Conservation (phyloP, 1,140 invertebrate genomes). For the Caerostris darwini region DNA sequence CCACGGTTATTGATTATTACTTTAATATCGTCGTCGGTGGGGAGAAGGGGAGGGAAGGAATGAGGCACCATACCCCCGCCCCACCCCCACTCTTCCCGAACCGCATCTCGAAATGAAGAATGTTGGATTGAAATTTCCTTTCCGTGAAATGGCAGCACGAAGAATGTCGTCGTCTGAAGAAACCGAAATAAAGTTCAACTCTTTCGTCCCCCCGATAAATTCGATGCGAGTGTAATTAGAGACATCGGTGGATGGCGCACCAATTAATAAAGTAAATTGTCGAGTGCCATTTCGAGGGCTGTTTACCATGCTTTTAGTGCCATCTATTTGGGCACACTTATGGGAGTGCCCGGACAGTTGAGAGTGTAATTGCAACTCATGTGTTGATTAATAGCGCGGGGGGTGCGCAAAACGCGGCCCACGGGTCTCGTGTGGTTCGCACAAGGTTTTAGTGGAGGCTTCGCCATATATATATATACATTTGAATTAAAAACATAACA, state of each 20-base stretch:
- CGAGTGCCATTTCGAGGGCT: not conserved
- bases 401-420: no score
- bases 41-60: not conserved
- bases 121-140: constrained; percentile 25
- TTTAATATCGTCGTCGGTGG: constrained; percentile 65
- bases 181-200: not conserved
- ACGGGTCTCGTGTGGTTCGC: no score
- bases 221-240: constrained; percentile 48
- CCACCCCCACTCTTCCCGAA: not conserved
- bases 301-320: not conserved
- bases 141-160: constrained; percentile 24
- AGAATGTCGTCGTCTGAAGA: no score
- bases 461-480: no score
- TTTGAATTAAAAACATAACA: no score
- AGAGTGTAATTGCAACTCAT: not conserved
- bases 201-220: not conserved
- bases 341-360: not conserved
- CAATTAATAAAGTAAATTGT: constrained; percentile 7
- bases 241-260: not conserved
- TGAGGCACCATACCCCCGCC: not conserved
- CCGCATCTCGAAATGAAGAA: constrained; percentile 13
- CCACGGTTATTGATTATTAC: constrained; percentile 66
- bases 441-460: no score
- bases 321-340: not conserved
- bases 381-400: no score